Evolutionary conservation across 2,797 vertebrate genomes (phyloP).

Genomic region (Uromys caudimaculatus): DNA sequence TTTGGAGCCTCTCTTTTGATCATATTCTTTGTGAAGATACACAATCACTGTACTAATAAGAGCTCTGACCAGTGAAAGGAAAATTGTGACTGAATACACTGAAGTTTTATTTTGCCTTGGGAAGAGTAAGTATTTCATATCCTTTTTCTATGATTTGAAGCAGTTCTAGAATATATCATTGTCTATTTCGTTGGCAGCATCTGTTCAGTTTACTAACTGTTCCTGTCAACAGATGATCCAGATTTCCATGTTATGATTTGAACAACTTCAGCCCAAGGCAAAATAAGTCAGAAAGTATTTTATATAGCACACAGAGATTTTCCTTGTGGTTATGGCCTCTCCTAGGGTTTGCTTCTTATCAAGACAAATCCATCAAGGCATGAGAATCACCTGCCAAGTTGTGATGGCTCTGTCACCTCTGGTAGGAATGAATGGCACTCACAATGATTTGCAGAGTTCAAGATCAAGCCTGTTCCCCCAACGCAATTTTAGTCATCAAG

Average conservation of each 20-base stretch:
- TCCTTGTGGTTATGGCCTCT: background rate
- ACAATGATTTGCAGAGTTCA: background rate
- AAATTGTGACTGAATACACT: background rate
- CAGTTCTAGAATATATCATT: background rate
- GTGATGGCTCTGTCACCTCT: background rate
- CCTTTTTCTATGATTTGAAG: background rate
- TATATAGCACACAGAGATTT: background rate
- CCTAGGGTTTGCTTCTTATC: background rate
- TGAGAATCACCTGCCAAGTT: background rate
- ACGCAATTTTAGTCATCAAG: background rate
- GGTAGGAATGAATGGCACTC: background rate
- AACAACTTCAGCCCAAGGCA: background rate
- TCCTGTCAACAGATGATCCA: background rate
- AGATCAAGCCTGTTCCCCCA: background rate
- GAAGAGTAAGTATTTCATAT: background rate
- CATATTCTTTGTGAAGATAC: background rate
- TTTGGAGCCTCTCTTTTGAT: background rate
- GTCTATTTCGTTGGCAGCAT: background rate
- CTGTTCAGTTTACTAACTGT: background rate
- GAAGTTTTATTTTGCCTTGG: background rate
- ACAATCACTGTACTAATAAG: background rate
- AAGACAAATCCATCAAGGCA: background rate
- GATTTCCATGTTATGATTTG: background rate
- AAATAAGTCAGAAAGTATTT: background rate
- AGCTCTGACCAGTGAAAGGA: background rate